Evolutionary conservation across 2,888 invertebrate species (phyloP).

Genomic region (Tetheella fluctuosa): DNA sequence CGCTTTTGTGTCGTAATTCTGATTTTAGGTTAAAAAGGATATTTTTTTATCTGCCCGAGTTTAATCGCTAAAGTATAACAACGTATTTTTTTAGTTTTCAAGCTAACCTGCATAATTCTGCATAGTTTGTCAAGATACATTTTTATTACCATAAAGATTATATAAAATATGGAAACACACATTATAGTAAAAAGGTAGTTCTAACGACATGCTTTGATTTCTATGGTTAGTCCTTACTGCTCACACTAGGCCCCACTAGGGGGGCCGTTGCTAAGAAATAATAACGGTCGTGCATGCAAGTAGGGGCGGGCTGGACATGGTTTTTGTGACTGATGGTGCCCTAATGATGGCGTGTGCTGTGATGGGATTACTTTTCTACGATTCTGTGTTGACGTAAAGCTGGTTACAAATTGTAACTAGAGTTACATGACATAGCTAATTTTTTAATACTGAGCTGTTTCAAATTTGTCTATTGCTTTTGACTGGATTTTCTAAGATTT

Average conservation of each 20-base stretch:
- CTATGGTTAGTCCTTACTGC: conserved; percentile 1
- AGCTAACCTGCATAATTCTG: no score
- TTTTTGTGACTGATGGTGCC: conserved; percentile 51
- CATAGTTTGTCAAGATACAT: no score
- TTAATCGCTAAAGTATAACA: no score
- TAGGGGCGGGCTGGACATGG: conserved; percentile 57
- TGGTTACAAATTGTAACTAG: neutral
- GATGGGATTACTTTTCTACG: conserved; percentile 9
- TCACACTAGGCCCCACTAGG: conserved; percentile 20
- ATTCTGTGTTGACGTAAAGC: conserved; percentile 5
- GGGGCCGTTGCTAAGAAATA: conserved; percentile 74
- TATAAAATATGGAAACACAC: no score
- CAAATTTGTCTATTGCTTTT: no score
- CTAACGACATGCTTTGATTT: neutral
- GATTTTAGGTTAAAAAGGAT: neutral
- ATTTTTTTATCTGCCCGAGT: no score
- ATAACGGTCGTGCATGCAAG: conserved; percentile 77
- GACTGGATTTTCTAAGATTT: no score
- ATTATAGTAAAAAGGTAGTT: no score
- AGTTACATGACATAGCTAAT: neutral
- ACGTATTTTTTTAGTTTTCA: no score
- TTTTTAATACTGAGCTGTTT: neutral
- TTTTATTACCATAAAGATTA: no score
- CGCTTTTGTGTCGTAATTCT: no score
- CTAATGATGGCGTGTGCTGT: conserved; percentile 41